Conservation (phyloP, 2,888 invertebrate genomes). For the Xanthostigma xanthostigma region DNA sequence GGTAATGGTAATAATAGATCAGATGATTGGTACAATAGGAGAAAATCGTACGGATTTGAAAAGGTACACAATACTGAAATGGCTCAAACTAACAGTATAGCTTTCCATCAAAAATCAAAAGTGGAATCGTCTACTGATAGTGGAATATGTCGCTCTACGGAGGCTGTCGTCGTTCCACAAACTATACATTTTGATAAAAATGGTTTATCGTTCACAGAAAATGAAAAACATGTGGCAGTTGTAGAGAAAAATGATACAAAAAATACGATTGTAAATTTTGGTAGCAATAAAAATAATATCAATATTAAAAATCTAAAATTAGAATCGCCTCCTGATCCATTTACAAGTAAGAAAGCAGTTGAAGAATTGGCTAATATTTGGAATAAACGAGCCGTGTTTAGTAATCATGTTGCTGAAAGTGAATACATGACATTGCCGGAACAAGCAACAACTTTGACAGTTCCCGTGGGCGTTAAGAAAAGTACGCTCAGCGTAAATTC, state of each 20-base stretch:
- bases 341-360: constrained; percentile 11
- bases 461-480: no score
- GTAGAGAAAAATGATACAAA: not conserved
- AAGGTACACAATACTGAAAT: constrained; percentile 27
- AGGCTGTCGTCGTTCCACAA: constrained; percentile 37
- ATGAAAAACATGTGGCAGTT: not conserved
- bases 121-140: constrained; percentile 68
- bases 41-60: constrained; percentile 67
- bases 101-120: constrained; percentile 29
- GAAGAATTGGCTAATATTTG: constrained; percentile 12
- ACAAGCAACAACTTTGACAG: no score
- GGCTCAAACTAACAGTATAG: constrained; percentile 16
- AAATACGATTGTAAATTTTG: constrained; percentile 1
- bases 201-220: constrained; percentile 15
- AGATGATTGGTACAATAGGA: constrained; percentile 56
- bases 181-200: constrained; percentile 15
- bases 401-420: not conserved
- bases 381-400: constrained; percentile 9
- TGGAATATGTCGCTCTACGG: constrained; percentile 57
- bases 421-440: not conserved
- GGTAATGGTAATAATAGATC: constrained; percentile 21
- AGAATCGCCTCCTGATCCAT: not conserved
- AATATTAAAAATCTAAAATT: not conserved
- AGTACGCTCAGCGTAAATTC: no score
- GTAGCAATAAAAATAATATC: not conserved